A percentile compares a stretch with the other conserved stretches of the same genome.
Conservation (phyloP, 1,140 invertebrate species). For the Tetraneura akinire region DNA sequence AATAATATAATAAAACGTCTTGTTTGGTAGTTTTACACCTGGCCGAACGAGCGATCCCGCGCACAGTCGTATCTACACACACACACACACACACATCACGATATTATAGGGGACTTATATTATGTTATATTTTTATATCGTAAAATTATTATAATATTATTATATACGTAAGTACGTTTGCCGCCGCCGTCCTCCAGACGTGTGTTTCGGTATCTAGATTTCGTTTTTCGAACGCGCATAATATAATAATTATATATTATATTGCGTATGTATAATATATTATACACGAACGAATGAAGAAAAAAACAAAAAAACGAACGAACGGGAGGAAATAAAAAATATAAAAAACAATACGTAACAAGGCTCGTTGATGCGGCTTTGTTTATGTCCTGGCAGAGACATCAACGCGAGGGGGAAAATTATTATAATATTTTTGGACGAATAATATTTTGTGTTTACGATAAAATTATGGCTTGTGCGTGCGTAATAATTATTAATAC, state of each 20-base stretch:
- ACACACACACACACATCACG: neutral
- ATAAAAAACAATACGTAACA: neutral
- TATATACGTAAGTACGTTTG: too few species aligned
- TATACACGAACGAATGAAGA: too few species aligned
- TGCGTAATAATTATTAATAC: too few species aligned
- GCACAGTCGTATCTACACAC: neutral
- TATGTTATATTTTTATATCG: too few species aligned
- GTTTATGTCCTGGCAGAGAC: neutral
- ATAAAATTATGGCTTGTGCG: too few species aligned
- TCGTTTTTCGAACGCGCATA: neutral
- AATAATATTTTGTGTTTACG: too few species aligned
- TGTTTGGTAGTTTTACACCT: conserved; percentile 44
- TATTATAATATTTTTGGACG: too few species aligned
- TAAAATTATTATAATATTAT: too few species aligned
- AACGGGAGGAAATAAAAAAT: too few species aligned
- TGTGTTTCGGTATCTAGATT: neutral
- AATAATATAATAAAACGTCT: conserved; percentile 31
- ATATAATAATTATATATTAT: neutral
- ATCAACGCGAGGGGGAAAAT: too few species aligned
- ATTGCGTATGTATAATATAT: too few species aligned
- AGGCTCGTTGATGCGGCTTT: neutral
- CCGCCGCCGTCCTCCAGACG: conserved; percentile 3
- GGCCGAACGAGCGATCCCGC: conserved; percentile 16
- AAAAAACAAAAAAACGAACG: too few species aligned
- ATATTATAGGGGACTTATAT: neutral